Percentiles rank a stretch among this genome's conserved stretches.
Evolutionary conservation across 1,140 invertebrate species (phyloP).

Genomic region (Galleria mellonella): DNA sequence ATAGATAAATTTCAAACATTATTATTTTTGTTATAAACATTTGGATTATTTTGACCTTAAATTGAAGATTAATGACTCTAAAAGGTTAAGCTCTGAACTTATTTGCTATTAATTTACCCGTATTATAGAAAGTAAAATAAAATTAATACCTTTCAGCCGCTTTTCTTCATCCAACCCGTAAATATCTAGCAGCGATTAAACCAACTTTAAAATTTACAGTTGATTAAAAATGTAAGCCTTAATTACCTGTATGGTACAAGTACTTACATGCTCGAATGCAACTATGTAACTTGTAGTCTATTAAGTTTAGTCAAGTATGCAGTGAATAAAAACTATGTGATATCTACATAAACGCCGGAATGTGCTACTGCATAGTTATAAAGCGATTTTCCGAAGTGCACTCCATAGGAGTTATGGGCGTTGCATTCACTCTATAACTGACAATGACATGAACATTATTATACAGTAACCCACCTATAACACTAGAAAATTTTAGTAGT

Average conservation of each 20-base stretch:
- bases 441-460: slow-evolving; percentile 27
- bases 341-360: slow-evolving; percentile 21
- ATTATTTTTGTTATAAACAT: no score
- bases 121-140: no score
- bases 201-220: slow-evolving; percentile 4
- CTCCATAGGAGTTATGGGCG: slow-evolving; percentile 28
- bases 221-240: slow-evolving; percentile 10
- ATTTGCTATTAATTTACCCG: no score
- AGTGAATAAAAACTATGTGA: slow-evolving; percentile 34
- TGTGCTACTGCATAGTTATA: slow-evolving; percentile 48
- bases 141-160: no score
- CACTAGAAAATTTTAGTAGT: no score
- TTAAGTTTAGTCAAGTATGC: slow-evolving; percentile 31
- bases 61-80: no score
- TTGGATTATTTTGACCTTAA: no score
- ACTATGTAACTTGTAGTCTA: slow-evolving; percentile 26
- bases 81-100: no score
- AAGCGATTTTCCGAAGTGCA: slow-evolving; percentile 57
- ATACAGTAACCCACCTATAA: background rate
- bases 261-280: background rate
- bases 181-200: background rate
- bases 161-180: no score
- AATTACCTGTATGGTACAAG: slow-evolving; percentile 1
- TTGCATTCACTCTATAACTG: slow-evolving; percentile 37
- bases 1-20: no score